These are phyloP conservation scores for Lophotis ruficrista DNA, from an alignment of 2,113 vertebrate genomes.

Conservation along the genomic window DNA sequence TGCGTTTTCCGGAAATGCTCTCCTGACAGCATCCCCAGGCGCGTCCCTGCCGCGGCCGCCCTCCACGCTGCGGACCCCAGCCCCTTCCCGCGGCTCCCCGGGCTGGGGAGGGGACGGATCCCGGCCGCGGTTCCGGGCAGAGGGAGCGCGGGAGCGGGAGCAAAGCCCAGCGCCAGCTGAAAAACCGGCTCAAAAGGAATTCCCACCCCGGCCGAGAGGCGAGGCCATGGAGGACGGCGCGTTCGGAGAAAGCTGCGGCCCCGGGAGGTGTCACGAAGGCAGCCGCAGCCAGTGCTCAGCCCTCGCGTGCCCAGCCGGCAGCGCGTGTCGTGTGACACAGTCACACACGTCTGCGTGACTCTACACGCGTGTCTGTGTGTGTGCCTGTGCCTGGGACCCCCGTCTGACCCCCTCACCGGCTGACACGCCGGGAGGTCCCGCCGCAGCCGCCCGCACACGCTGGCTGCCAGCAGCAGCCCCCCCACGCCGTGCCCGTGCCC, in stretches of 20 bases:
- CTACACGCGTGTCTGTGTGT: too few species aligned
- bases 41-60: fast-evolving
- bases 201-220: fast-evolving
- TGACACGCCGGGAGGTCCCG: too few species aligned
- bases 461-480: too few species aligned
- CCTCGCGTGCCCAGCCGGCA: too few species aligned
- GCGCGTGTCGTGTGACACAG: too few species aligned
- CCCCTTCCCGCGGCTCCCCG: fast-evolving
- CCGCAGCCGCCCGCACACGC: too few species aligned
- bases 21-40: background rate
- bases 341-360: too few species aligned
- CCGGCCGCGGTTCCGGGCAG: background rate
- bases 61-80: fast-evolving
- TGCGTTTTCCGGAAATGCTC: background rate
- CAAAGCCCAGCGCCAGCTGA: background rate
- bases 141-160: background rate
- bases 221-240: fast-evolving
- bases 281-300: fast-evolving
- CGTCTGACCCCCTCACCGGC: too few species aligned
- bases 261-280: fast-evolving
- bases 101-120: too few species aligned
- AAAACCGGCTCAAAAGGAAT: background rate
- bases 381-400: too few species aligned
- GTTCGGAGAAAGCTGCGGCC: background rate
- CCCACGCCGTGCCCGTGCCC: too few species aligned